These are phyloP conservation scores for Lasiurus cinereus DNA, from an alignment of 2,113 vertebrate genomes.

Conservation along the genomic window DNA sequence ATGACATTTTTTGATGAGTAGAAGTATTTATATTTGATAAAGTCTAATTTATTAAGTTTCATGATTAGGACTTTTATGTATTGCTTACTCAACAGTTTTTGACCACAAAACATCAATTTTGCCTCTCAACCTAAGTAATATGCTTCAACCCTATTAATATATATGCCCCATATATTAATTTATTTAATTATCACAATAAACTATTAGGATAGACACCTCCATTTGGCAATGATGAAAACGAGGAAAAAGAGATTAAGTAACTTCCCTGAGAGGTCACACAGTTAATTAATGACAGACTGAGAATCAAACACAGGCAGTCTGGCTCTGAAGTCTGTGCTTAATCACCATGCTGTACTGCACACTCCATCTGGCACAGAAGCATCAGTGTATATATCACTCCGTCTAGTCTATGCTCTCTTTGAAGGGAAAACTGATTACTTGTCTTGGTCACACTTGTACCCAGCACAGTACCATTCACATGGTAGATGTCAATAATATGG, in stretches of 20 bases:
- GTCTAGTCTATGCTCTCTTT: background rate
- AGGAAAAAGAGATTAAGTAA: background rate
- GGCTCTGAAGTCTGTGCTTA: background rate
- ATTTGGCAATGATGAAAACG: background rate
- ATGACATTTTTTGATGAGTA: background rate
- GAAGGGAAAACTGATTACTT: background rate
- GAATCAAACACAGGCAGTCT: background rate
- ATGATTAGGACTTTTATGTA: background rate
- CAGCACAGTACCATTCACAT: background rate
- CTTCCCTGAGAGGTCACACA: background rate
- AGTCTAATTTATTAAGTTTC: background rate
- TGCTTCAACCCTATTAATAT: background rate
- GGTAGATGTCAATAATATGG: background rate
- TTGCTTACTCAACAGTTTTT: slow-evolving; percentile 11
- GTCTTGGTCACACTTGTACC: background rate
- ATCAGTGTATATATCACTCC: background rate
- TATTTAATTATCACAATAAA: slow-evolving; percentile 25
- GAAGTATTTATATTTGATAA: background rate
- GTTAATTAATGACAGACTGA: background rate
- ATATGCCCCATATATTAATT: background rate
- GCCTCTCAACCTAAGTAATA: background rate
- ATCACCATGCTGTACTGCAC: background rate
- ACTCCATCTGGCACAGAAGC: background rate
- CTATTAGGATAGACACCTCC: background rate
- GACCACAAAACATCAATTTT: background rate